Conservation (phyloP, 2,888 invertebrate species). For the Stegophylla sp. region DNA sequence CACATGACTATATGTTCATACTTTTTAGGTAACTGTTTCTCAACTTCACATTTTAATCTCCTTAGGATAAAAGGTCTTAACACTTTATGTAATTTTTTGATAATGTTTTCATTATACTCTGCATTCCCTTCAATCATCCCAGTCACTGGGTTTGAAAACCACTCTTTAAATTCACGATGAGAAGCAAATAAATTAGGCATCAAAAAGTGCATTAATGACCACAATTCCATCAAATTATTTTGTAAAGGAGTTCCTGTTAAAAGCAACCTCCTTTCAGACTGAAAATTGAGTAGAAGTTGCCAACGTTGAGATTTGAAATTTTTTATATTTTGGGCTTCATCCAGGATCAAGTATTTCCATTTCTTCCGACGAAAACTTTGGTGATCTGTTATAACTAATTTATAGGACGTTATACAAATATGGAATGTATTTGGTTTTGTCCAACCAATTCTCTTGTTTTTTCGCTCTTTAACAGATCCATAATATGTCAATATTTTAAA, state of each 20-base stretch:
- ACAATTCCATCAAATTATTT: constrained; percentile 94
- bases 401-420: constrained; percentile 97
- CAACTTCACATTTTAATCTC: constrained; percentile 91
- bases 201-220: constrained; percentile 97
- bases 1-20: constrained; percentile 95
- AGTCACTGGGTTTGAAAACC: constrained; percentile 97
- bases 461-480: constrained; percentile 94
- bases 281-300: constrained; percentile 94
- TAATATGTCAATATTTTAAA: constrained; percentile 99
- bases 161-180: constrained; percentile 95
- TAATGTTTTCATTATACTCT: constrained; percentile 88
- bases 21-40: constrained; percentile 96
- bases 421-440: constrained; percentile 98
- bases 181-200: constrained; percentile 98
- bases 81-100: constrained; percentile 88
- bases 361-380: constrained; percentile 95
- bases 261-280: constrained; percentile 86
- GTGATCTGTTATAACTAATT: constrained; percentile 97
- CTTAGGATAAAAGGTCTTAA: constrained; percentile 91
- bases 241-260: constrained; percentile 95
- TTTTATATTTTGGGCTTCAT: constrained; percentile 99
- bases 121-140: constrained; percentile 94
- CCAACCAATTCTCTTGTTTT: constrained; percentile 90
- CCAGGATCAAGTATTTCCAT: constrained; percentile 97
- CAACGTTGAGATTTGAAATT: constrained; percentile 99